Evolutionary conservation across 2,797 vertebrate species (phyloP).

Genomic region (Pterois miles): DNA sequence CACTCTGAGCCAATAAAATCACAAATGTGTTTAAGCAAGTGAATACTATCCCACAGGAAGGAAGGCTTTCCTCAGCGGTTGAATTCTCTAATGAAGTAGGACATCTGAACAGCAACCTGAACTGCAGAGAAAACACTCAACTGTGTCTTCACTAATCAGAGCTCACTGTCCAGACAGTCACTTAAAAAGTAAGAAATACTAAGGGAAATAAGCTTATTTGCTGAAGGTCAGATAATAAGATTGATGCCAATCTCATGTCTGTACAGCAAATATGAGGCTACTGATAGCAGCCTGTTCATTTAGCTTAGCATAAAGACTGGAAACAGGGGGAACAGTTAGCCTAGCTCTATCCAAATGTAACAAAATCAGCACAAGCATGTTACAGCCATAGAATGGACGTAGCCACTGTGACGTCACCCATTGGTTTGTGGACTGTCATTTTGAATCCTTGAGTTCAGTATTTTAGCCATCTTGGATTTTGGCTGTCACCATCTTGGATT

Average conservation of each 20-base stretch:
- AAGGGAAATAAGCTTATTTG: background rate
- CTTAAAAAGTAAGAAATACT: background rate
- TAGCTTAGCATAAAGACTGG: background rate
- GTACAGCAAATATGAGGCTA: background rate
- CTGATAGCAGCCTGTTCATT: background rate
- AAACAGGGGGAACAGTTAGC: background rate
- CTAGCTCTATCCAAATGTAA: background rate
- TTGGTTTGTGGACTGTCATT: too few species aligned
- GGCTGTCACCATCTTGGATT: too few species aligned
- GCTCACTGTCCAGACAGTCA: background rate
- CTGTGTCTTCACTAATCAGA: background rate
- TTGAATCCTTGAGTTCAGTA: too few species aligned
- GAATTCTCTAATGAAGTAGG: constrained; percentile 25
- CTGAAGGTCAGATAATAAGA: background rate
- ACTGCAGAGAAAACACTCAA: background rate
- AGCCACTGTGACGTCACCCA: too few species aligned
- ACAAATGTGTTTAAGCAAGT: constrained; percentile 60
- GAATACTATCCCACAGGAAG: constrained; percentile 50
- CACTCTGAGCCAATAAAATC: constrained; percentile 46
- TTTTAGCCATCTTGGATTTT: too few species aligned
- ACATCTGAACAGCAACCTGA: constrained; percentile 12
- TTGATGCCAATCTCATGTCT: background rate
- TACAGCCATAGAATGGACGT: background rate
- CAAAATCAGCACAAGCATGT: background rate
- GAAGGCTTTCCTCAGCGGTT: constrained; percentile 35